A percentile compares a stretch with the other conserved stretches of the same genome.
phyloP scores from a whole-genome alignment of 2,888 invertebrate species.

The Drosophila mulleri region DNA sequence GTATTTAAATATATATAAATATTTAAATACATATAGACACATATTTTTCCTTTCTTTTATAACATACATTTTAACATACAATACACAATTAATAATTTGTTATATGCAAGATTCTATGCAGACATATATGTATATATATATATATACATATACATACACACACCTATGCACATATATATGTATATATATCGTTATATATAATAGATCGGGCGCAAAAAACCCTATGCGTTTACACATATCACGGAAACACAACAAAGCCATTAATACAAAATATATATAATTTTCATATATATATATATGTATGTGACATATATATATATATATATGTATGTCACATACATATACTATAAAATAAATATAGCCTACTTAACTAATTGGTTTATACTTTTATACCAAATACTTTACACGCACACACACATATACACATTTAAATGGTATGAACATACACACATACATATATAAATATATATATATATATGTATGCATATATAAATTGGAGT shows the following conservation, averaged over 20 bases:
- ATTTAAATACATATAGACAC: not conserved
- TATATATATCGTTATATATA: conserved; percentile 1
- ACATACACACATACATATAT: conserved; percentile 39
- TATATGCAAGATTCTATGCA: conserved; percentile 29
- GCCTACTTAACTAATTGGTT: conserved; percentile 71
- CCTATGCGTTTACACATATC: conserved; percentile 79
- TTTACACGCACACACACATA: conserved; percentile 46
- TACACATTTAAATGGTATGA: conserved; percentile 12
- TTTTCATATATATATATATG: conserved; percentile 40
- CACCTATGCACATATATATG: not conserved
- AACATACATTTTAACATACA: conserved; percentile 61
- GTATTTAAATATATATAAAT: conserved; percentile 22
- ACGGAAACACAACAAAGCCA: conserved; percentile 81
- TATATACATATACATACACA: not conserved
- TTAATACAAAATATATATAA: conserved; percentile 59
- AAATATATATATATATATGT: conserved; percentile 19
- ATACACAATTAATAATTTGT: conserved; percentile 61
- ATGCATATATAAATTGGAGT: conserved; percentile 6
- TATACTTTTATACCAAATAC: conserved; percentile 46
- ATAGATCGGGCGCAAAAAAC: conserved; percentile 37
- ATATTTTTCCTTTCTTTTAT: conserved; percentile 9
- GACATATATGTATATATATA: conserved; percentile 1
- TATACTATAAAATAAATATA: conserved; percentile 69
- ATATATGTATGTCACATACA: conserved; percentile 37
- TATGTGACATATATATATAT: conserved; percentile 19